phyloP scores from a whole-genome alignment of 2,113 vertebrate genomes.

The Eudorcas thomsonii region DNA sequence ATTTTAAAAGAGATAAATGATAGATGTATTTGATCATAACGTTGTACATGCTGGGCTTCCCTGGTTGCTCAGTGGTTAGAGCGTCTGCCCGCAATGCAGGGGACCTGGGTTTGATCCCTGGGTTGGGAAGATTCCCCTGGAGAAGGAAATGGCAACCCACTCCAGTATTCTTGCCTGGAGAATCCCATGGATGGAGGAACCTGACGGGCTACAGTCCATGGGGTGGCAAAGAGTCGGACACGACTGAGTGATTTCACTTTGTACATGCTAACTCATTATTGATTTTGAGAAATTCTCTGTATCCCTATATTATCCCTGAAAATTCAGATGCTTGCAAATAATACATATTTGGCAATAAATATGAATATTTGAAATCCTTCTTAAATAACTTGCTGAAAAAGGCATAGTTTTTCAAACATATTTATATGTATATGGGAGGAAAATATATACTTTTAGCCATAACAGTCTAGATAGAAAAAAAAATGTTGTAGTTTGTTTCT shows the following conservation, averaged over 20 bases:
- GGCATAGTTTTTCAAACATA: background rate
- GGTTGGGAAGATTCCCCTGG: too few species aligned
- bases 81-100: too few species aligned
- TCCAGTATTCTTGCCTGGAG: too few species aligned
- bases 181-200: too few species aligned
- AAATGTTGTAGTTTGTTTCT: background rate
- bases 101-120: too few species aligned
- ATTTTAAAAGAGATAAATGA: slow-evolving; percentile 6
- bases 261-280: background rate
- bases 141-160: too few species aligned
- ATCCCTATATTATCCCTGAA: background rate
- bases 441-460: background rate
- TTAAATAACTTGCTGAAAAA: slow-evolving; percentile 27
- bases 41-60: background rate
- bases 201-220: too few species aligned
- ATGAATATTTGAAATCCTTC: background rate
- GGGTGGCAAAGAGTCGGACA: too few species aligned
- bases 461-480: slow-evolving; percentile 1
- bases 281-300: slow-evolving; percentile 1
- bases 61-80: too few species aligned
- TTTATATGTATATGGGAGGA: background rate
- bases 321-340: slow-evolving; percentile 36
- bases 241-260: background rate
- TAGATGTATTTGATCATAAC: background rate
- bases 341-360: background rate